phyloP scores from a whole-genome alignment of 2,888 invertebrate genomes.

The Parasteatoda lunata region DNA sequence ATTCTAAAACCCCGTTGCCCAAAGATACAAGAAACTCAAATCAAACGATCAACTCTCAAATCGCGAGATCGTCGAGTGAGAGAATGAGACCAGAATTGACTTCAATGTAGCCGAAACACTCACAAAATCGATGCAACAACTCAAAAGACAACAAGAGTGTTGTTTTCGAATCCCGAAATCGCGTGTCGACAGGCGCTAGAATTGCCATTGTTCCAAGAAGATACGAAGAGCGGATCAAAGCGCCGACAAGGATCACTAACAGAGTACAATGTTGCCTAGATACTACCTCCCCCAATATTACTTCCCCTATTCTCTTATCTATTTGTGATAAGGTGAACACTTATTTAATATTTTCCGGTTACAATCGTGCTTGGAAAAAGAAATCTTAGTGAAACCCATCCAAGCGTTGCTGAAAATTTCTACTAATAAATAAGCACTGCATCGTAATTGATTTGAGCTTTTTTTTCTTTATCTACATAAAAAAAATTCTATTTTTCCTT shows the following conservation, averaged over 20 bases:
- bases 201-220: slow-evolving; percentile 43
- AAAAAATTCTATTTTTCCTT: too few relatives aligned
- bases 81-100: slow-evolving; percentile 22
- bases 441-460: slow-evolving; percentile 19
- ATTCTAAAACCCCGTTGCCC: too few relatives aligned
- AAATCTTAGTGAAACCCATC: slow-evolving; percentile 33
- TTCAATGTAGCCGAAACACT: slow-evolving; percentile 10
- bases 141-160: slow-evolving; percentile 23
- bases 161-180: slow-evolving; percentile 49
- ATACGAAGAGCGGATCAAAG: slow-evolving; percentile 56
- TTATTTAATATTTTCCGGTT: slow-evolving; percentile 65
- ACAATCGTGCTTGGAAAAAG: slow-evolving; percentile 59
- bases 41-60: too few relatives aligned
- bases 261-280: slow-evolving; percentile 63
- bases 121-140: slow-evolving; percentile 17
- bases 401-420: slow-evolving; percentile 51
- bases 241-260: slow-evolving; percentile 65
- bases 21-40: too few relatives aligned
- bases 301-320: slow-evolving; percentile 37
- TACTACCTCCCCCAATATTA: not conserved
- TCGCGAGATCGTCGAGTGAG: too few relatives aligned
- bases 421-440: slow-evolving; percentile 9
- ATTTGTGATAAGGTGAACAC: slow-evolving; percentile 46
- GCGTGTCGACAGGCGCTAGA: slow-evolving; percentile 54
- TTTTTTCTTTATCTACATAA: not conserved